A percentile compares a stretch with the other conserved stretches of the same genome.
Conservation (phyloP, 2,113 vertebrate species). For the Nerophis ophidion region DNA sequence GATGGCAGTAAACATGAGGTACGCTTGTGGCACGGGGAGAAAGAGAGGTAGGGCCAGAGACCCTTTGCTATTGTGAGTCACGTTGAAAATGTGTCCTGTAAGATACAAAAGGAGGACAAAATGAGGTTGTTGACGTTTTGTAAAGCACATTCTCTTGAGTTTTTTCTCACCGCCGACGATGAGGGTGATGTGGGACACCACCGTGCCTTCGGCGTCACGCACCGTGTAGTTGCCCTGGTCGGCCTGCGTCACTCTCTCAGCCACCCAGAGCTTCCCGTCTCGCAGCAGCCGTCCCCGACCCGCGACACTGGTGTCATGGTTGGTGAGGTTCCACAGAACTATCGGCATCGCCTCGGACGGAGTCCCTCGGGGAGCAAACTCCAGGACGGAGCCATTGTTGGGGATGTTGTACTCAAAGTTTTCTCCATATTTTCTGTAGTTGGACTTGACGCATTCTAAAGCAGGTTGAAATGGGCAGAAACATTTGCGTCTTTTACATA, state of each 20-base stretch:
- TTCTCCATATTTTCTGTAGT: slow-evolving; percentile 55
- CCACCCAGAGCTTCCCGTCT: slow-evolving; percentile 52
- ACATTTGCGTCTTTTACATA: too few relatives aligned
- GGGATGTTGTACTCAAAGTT: slow-evolving; percentile 55
- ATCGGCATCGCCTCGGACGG: slow-evolving; percentile 39
- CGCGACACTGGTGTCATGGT: slow-evolving; percentile 6
- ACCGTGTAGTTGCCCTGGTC: slow-evolving; percentile 81
- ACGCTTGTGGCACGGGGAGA: slow-evolving; percentile 47
- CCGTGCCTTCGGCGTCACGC: slow-evolving; percentile 67
- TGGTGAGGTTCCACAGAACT: slow-evolving; percentile 58
- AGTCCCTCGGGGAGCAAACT: slow-evolving; percentile 51
- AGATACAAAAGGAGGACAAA: slow-evolving; percentile 9
- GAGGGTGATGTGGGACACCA: slow-evolving; percentile 80
- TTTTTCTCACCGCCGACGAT: slow-evolving; percentile 62
- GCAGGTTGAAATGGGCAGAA: not conserved
- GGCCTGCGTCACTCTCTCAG: slow-evolving; percentile 53
- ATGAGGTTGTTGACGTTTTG: not conserved
- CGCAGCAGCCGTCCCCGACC: slow-evolving; percentile 44
- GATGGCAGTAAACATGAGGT: slow-evolving; percentile 57
- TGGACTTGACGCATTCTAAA: slow-evolving; percentile 60
- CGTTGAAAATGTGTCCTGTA: slow-evolving; percentile 57
- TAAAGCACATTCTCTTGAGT: not conserved
- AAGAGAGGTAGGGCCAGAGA: slow-evolving; percentile 63
- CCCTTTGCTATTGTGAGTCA: slow-evolving; percentile 60
- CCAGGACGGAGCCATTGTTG: slow-evolving; percentile 45